These are phyloP conservation scores for Aricia artaxerxes DNA, from an alignment of 2,888 invertebrate species.

Conservation along the genomic window DNA sequence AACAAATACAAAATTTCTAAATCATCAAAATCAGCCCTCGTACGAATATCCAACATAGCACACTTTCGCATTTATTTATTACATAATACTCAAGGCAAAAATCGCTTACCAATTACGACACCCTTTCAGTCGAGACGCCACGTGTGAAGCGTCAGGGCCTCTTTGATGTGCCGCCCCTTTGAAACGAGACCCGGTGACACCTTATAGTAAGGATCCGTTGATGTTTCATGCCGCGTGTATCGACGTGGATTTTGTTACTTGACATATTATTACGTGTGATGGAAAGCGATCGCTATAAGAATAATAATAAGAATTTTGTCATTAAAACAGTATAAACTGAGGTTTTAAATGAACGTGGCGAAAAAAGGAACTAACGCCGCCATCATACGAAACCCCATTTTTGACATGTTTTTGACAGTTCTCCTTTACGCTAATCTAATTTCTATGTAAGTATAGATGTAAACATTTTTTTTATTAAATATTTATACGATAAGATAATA, in stretches of 20 bases:
- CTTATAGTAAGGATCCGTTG: conserved; percentile 48
- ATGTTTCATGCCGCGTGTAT: conserved; percentile 20
- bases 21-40: too few relatives aligned
- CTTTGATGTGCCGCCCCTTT: conserved; percentile 51
- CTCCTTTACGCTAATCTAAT: too few relatives aligned
- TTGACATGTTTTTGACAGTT: too few relatives aligned
- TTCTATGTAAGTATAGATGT: not conserved
- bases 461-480: too few relatives aligned
- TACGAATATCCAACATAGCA: too few relatives aligned
- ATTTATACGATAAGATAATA: too few relatives aligned
- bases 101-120: conserved; percentile 44
- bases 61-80: not conserved
- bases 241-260: conserved; percentile 20
- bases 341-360: too few relatives aligned
- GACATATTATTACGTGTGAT: not conserved
- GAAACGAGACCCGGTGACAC: conserved; percentile 49
- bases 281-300: not conserved
- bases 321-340: too few relatives aligned
- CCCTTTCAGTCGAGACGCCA: conserved; percentile 44
- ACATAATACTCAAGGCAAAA: conserved; percentile 36
- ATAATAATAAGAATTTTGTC: too few relatives aligned
- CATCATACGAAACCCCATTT: too few relatives aligned
- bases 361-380: too few relatives aligned
- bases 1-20: too few relatives aligned
- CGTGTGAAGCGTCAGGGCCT: conserved; percentile 45